Conservation (phyloP, 2,113 vertebrate genomes). For the Oreochromis spilurus region DNA sequence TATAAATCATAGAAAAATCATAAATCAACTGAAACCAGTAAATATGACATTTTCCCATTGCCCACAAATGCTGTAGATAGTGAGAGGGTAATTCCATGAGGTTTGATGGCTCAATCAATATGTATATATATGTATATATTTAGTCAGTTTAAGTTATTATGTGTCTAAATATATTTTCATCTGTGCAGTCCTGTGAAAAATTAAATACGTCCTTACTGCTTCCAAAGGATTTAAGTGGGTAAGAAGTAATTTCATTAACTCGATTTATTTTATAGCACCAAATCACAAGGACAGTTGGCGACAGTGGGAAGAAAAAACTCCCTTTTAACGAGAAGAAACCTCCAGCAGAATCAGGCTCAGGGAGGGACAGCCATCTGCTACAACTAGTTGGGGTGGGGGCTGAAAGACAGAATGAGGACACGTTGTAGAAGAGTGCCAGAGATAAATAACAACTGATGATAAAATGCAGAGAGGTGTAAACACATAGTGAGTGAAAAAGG, state of each 20-base stretch:
- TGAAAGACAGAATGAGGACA: no score
- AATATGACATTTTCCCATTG: neutral
- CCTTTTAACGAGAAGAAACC: no score
- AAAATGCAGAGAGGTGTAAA: no score
- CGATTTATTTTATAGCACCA: neutral
- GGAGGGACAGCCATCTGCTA: no score
- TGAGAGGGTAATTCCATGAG: neutral
- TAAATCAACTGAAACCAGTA: neutral
- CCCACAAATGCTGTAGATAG: neutral
- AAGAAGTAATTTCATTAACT: neutral
- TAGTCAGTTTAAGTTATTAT: neutral
- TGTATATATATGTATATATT: neutral
- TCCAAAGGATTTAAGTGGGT: neutral
- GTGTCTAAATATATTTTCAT: neutral
- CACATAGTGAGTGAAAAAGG: no score
- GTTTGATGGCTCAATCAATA: neutral
- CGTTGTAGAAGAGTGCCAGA: no score
- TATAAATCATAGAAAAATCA: neutral
- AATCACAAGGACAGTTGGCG: neutral
- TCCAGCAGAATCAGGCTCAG: no score
- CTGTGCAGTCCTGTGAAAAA: neutral
- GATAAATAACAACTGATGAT: no score
- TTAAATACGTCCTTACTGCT: neutral
- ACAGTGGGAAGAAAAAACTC: neutral
- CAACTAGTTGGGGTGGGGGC: no score